Evolutionary conservation across 2,797 vertebrate species (phyloP), one percentile per base, ranked within the genome.

Genomic region (Xenopus petersii): DNA sequence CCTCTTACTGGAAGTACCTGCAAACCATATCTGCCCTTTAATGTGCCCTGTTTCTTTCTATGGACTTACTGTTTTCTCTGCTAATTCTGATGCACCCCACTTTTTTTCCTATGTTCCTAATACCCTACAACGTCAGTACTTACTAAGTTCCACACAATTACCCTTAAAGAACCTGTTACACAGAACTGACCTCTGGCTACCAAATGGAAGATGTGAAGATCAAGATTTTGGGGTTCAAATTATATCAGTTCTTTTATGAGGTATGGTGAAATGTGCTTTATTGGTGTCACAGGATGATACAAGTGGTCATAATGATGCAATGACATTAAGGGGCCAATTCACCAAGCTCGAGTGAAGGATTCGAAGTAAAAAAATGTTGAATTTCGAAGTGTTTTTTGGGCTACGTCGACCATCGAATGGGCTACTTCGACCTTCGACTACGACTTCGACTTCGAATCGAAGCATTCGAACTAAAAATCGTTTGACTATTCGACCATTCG

Each of bases 1-100:
- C 70, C 48, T 30, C 21, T 51, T 46, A 26, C 46, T 67, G 16
- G 70, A 36, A 65, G 26, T 77, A 77, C 70, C 70, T 77, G 75
- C 70, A 47, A 59, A 67, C 51, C 56, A 55, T 60, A 24, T 24
- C 58, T 60, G 55, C 55, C 55, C 55, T 17, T n/a, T 42, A 42
- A 51, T 51, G 49, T 51, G 3, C 49, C 49, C 15, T 1, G 24
- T 8, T 13, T 12, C 13, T 60, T 11, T 26, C 12, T 60, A 9
- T 60, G 24, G 5, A 11, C 17, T 8, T 42, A 42, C 58, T 60
- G 8, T 60, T 60, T 26, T 16, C 26, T 30, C 26, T 30, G 26
- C 4, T 30, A 30, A 30, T 30, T 30, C n/a, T 15, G 13, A 56
- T 56, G 54, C 54, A 17, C 58, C 58, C 21, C 36, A 42, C 58